Base-by-base conservation (phyloP, 2,888 invertebrate genomes). In the Alloscopus bannaensis region DNA sequence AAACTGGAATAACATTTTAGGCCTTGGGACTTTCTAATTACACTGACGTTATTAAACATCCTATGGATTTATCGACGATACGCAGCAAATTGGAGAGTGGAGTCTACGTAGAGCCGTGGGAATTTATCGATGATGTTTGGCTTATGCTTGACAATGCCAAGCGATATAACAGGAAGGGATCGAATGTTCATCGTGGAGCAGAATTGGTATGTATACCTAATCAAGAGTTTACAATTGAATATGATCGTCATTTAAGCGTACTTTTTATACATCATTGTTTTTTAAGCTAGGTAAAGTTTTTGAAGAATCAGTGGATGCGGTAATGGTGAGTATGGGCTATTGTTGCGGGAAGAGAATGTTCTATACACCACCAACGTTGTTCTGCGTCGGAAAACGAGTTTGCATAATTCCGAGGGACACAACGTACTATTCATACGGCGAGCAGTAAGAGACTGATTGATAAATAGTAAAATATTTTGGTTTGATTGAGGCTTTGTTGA, bases 81-180 rank as follows among this genome's bases (percentile, higher is more conserved):
- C 94, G 95, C 87, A 91, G 93, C 87, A 98, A 98, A 88, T 90
- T 99, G 71, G 96, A 97, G 87, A 93, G 93, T 68, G 98, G 98
- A 40, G 94, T 95, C 87, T 99, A 99, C 89, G 93, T 93, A 77
- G 98, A 99, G 90, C 99, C 99, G 0, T 99, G 99, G 98, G 96
- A 99, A 88, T 99, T 98, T 88, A 97, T 98, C 3, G 98, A 99
- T 87, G 99, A 99, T 88, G 96, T 99, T 1, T 99, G 98, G 98
- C 92, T 99, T 84, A 99, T 99, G 99, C 98, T 99, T 88, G 98
- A 99, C 87, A 99, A 99, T 89, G 99, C 99, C 4, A 99, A 99
- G 99, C 91, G 98, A 11, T 99, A 99, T 89, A 99, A 99, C 89
- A 93, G 96, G 81, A 99, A 99, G 90, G 97, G 97, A 57, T 98